A percentile compares a stretch with the other conserved stretches of the same genome.
phyloP scores from a whole-genome alignment of 92 coral and sea anemone genomes.

The Bergia puertoricense region DNA sequence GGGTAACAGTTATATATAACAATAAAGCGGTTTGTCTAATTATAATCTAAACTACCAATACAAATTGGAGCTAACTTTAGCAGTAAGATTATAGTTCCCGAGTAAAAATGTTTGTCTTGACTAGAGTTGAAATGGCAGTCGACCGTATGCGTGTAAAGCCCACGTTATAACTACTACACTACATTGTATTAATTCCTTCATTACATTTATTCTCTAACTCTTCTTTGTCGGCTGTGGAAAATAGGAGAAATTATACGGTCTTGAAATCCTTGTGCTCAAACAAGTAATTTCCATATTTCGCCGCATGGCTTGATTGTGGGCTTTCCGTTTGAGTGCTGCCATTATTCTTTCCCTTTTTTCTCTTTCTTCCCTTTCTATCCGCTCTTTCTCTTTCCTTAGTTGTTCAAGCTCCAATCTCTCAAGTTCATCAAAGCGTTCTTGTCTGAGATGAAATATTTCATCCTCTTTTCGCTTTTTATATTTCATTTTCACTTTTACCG shows the following conservation, averaged over 20 bases:
- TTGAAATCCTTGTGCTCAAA: constrained; percentile 57
- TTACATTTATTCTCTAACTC: no score
- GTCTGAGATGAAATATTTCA: constrained; percentile 56
- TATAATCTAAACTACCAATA: no score
- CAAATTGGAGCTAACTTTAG: no score
- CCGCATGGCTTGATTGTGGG: constrained; percentile 64
- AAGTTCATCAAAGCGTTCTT: constrained; percentile 59
- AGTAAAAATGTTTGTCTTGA: no score
- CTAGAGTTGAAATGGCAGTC: no score
- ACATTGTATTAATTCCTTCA: no score
- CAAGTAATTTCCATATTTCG: constrained; percentile 53
- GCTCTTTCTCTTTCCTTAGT: constrained; percentile 54
- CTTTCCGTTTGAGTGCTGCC: constrained; percentile 62
- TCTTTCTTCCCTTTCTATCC: constrained; percentile 58
- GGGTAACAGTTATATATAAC: no score
- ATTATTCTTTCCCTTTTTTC: constrained; percentile 53
- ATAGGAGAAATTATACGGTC: constrained; percentile 78
- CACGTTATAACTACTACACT: no score
- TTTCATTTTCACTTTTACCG: constrained; percentile 45
- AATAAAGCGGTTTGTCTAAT: no score
- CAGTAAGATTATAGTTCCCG: no score
- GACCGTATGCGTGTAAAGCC: no score
- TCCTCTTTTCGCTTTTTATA: constrained; percentile 50
- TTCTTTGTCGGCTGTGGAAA: constrained; percentile 34
- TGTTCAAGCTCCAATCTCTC: constrained; percentile 52